Conservation (phyloP, 2,113 vertebrate genomes). For the Sciurus niger region DNA sequence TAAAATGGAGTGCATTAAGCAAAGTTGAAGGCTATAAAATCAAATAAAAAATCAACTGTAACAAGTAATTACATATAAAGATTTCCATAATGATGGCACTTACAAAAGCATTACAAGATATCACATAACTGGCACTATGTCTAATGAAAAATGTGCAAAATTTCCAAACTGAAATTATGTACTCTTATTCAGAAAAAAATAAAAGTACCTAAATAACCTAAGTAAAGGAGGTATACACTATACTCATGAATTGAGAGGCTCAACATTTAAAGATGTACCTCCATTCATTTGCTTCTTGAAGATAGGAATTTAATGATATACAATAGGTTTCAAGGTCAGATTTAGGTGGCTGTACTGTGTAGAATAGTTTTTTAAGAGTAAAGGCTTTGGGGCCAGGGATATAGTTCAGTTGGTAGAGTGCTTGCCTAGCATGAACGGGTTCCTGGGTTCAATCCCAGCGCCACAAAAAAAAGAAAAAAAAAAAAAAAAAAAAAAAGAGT, state of each 20-base stretch:
- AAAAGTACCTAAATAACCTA: neutral
- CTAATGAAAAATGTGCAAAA: neutral
- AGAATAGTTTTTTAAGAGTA: neutral
- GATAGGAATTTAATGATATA: neutral
- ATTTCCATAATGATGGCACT: neutral
- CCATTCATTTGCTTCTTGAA: neutral
- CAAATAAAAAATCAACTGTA: neutral
- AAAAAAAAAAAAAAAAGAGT: no score
- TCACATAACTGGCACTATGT: neutral
- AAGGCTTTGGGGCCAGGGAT: no score
- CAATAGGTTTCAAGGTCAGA: neutral
- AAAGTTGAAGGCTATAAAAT: neutral
- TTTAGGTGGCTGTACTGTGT: neutral
- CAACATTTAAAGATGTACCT: neutral
- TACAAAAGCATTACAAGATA: neutral
- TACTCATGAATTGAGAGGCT: neutral
- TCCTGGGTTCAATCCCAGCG: no score
- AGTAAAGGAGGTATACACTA: neutral
- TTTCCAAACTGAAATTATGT: neutral
- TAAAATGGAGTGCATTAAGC: neutral
- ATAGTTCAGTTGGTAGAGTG: no score
- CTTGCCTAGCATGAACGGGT: no score
- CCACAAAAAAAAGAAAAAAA: no score
- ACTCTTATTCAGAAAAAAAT: slow-evolving; percentile 1
- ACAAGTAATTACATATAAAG: neutral